Evolutionary conservation across 2,797 vertebrate species (phyloP), one percentile per base, ranked within the genome.

Genomic region (Echiichthys vipera): DNA sequence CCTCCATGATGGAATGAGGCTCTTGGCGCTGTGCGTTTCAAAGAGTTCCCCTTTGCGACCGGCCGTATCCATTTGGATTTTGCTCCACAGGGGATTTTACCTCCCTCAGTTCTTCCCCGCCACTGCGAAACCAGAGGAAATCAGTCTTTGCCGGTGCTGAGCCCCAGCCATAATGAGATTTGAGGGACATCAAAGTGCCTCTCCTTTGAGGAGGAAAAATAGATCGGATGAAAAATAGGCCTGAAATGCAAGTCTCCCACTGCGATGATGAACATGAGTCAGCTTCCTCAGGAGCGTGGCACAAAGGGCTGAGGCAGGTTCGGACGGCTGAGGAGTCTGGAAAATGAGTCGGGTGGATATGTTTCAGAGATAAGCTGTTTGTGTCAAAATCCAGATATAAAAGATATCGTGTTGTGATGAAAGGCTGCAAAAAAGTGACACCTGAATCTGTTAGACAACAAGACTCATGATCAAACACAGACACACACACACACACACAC

Each of bases 161-260:
- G 85, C 85, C 76, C 32, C 42, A 30, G 51, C 65, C 46, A 68
- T 94, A 94, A 95, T 94, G 91, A 94, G 93, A 95, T 94, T 93
- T 93, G 87, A 91, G 88, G 87, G 86, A 93, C 91, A 91, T 95
- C 92, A 94, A 93, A 93, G 93, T 86, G 84, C 73, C 71, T 64
- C 78, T 89, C 74, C 84, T 92, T 91, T 90, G 86, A 91, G 84
- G 83, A 65, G 74, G 71, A 55, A 84, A 90, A 90, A 90, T 80
- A 84, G 89, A 93, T 88, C 24, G 32, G 78, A 85, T 77, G 83
- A 88, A 89, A 92, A 91, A 86, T 76, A 83, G 86, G 85, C 84
- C 85, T 45, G 77, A 91, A 91, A 93, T 93, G 90, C 91, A 94
- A 93, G 93, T 91, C 65, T 73, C 78, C 84, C 61, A 56, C 84